Base-by-base conservation (phyloP, 2,113 vertebrate genomes). In the Nothobranchius furzeri region DNA sequence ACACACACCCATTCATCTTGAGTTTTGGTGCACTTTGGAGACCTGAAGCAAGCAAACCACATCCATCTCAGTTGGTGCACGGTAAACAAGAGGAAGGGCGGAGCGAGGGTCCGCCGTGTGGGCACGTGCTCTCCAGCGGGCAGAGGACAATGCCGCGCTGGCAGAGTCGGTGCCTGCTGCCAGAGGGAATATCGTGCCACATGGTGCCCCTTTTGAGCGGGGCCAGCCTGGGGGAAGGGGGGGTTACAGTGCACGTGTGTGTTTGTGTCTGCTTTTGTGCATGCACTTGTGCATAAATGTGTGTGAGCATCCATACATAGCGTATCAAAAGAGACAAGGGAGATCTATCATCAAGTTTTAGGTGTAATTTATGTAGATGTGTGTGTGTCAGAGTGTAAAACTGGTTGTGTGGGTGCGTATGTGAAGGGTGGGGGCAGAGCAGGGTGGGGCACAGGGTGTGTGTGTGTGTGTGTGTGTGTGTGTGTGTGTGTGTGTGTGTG, bases 161-260 rank as follows among this genome's bases (percentile, higher is more conserved):
- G 91, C 86, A 91, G 82, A 85, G 87, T 65, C 53, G 35, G 52
- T 80, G 92, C 75, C 86, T 77, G 17, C 83, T 91, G 91, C 92
- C 92, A 90, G 83, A 86, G 90, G 93, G 92, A 90, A 91, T 90
- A 87, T 82, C 90, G 87, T 89, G 83, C 93, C 92, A 91, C 88
- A 90, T 92, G 89, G 87, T 92, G 88, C 89, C 92, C 90, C 92
- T 85, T 91, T 65, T 88, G 89, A 93, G 93, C 89, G 73, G 89
- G 87, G 86, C 83, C 78, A 82, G 76, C 85, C 85, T 79, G 79
- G 85, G 30, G 30, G 30, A 30, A 81, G 90, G 87, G 91, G 88
- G 78, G 78, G 75, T 68, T 70, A 83, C 72, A 72, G 72, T 76
- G 74, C 64, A 65, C 37, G 40, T 72, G 74, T 85, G 75, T 60